Evolutionary conservation across 53 echinoderm and acorn worm species (phyloP).

Genomic region (Stichopus horrens): DNA sequence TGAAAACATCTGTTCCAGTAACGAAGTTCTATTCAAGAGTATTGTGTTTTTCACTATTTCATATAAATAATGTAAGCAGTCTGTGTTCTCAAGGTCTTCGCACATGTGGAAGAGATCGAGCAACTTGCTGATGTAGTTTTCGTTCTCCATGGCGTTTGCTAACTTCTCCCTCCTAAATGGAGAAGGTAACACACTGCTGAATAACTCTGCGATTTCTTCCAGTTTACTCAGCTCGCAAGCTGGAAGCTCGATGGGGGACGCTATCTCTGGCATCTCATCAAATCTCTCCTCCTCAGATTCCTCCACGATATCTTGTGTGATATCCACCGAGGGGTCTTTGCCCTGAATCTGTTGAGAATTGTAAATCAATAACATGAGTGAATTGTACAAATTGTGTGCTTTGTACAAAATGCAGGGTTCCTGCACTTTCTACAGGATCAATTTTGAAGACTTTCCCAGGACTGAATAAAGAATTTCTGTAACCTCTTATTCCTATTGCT

Average conservation of each 20-base stretch:
- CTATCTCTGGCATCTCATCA: constrained; percentile 93
- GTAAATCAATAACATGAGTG: not conserved
- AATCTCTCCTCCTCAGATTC: constrained; percentile 91
- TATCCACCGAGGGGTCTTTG: constrained; percentile 96
- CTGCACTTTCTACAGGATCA: not conserved
- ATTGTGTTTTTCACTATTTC: constrained; percentile 96
- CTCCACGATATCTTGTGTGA: constrained; percentile 96
- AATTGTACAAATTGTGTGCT: not conserved
- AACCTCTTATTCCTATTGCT: no score
- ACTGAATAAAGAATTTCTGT: no score
- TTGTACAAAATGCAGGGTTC: not conserved
- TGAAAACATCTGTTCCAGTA: constrained; percentile 95
- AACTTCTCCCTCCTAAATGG: constrained; percentile 93
- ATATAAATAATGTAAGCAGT: constrained; percentile 88
- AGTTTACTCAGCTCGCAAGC: constrained; percentile 94
- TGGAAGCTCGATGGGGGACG: constrained; percentile 92
- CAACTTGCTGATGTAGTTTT: constrained; percentile 87
- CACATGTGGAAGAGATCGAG: constrained; percentile 93
- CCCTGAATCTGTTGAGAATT: constrained; percentile 74
- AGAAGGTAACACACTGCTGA: constrained; percentile 84
- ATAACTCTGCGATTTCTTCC: constrained; percentile 96
- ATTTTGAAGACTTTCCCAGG: not conserved
- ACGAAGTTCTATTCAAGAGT: constrained; percentile 92
- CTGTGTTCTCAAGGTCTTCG: constrained; percentile 94
- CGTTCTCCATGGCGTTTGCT: constrained; percentile 90